Base-by-base conservation (phyloP, 2,113 vertebrate species). In the Grammatotria lemairii region DNA sequence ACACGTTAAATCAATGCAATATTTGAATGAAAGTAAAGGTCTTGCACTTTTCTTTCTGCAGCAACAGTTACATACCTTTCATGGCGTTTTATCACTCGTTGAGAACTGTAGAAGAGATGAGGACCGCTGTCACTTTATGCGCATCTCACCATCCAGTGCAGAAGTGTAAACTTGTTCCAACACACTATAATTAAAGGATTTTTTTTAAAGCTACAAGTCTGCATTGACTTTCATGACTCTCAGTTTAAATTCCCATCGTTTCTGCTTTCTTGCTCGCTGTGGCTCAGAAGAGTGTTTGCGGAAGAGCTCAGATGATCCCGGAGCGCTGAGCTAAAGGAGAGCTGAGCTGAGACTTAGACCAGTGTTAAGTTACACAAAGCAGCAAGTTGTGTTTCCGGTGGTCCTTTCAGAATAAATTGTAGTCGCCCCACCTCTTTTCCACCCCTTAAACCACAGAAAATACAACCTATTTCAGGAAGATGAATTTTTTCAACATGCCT, bases 121-220 rank as follows among this genome's bases (percentile, higher is more conserved):
- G 91, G 91, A 93, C 85, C 88, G 49, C 86, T 82, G 91, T 95
- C 94, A 95, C 93, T 95, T 94, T 89, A 53, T 93, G 93, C 84
- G 88, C 95, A 95, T 96, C 93, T 89, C 95, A 94, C 90, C 94
- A 94, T 94, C 93, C 93, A 94, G 86, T 14, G 80, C 90, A 84
- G 82, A 82, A 33, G 68, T 51, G 80, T 75, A 40, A 91, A 90
- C 5, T 49, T 65, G 70, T 7, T 68, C 80, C 91, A 6, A 47
- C 42, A 3, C 80, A n/a, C 10, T 42, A 6, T 19, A 5, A 33
- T 23, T 13, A 45, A 9, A 80, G 6, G 12, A 19, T 21, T 38
- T 68, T 31, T 58, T 65, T 65, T 7, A 0, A 21, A 40, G 12
- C 42, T 88, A 88, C 2, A 31, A 38, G 65, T 51, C 1, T 58